phyloP scores from a whole-genome alignment of 2,113 vertebrate genomes.

The Barnardius zonarius region DNA sequence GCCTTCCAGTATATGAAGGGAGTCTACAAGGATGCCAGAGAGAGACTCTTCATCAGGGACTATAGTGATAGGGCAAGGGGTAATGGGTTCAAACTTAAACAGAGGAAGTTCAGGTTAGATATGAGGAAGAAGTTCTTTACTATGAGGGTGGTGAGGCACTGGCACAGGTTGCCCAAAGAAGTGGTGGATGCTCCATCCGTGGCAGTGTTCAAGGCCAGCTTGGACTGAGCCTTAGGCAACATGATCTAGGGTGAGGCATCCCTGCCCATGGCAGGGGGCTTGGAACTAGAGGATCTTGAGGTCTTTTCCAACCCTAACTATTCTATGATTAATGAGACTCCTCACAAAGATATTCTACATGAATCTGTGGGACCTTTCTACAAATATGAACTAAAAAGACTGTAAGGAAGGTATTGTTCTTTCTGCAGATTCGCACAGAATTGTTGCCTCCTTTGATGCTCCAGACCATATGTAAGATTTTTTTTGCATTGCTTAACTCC shows the following conservation, averaged over 20 bases:
- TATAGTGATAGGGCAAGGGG: background rate
- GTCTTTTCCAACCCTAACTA: background rate
- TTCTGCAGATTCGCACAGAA: background rate
- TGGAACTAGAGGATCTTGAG: background rate
- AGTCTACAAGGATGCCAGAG: background rate
- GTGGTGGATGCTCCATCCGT: too few relatives aligned
- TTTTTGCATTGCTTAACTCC: rapidly evolving
- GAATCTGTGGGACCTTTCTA: background rate
- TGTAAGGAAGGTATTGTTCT: background rate
- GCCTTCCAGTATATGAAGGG: background rate
- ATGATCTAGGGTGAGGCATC: background rate
- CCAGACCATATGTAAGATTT: background rate
- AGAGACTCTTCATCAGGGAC: background rate
- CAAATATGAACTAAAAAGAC: background rate
- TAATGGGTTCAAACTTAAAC: background rate
- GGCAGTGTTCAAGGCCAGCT: background rate
- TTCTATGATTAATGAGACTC: background rate
- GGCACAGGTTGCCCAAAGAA: background rate
- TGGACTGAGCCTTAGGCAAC: background rate
- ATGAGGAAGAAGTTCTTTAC: background rate
- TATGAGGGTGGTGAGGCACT: background rate
- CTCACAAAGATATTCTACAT: rapidly evolving
- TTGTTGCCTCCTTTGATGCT: background rate
- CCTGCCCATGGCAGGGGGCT: background rate
- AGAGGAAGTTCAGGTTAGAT: background rate